phyloP scores from a whole-genome alignment of 2,797 vertebrate species.

The Helostoma temminkii region DNA sequence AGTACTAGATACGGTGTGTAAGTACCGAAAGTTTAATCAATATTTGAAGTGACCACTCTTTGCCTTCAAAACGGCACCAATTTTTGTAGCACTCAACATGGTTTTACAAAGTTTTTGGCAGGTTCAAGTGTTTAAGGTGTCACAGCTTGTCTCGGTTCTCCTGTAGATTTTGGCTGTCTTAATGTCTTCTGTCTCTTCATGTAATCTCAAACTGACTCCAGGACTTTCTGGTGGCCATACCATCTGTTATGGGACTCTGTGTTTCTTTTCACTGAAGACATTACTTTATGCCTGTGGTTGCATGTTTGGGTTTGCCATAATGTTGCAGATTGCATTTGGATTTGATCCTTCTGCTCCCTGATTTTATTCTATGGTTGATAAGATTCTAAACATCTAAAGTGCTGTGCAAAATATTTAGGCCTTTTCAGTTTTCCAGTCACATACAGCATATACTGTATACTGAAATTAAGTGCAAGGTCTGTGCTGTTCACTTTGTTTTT shows the following conservation, averaged over 20 bases:
- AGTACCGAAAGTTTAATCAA: too few species aligned
- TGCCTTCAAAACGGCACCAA: too few species aligned
- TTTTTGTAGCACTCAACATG: too few species aligned
- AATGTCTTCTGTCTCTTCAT: background rate
- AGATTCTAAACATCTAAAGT: background rate
- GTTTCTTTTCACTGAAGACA: background rate
- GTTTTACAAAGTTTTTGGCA: background rate
- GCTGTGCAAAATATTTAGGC: background rate
- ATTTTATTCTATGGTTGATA: background rate
- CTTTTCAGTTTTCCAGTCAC: too few species aligned
- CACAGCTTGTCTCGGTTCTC: too few species aligned
- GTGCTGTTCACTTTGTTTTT: background rate
- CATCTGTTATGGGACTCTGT: background rate
- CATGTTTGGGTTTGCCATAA: background rate
- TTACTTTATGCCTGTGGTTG: background rate
- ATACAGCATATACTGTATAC: background rate
- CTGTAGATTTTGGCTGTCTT: too few species aligned
- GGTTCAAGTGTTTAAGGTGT: too few species aligned
- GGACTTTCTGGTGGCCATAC: background rate
- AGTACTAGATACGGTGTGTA: too few species aligned
- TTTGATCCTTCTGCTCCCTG: background rate
- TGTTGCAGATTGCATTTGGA: background rate
- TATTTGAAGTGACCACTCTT: too few species aligned
- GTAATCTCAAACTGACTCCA: background rate
- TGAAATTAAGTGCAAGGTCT: background rate